These are phyloP conservation scores for Drosophila pandora DNA, from an alignment of 1,140 invertebrate species.

Conservation along the genomic window DNA sequence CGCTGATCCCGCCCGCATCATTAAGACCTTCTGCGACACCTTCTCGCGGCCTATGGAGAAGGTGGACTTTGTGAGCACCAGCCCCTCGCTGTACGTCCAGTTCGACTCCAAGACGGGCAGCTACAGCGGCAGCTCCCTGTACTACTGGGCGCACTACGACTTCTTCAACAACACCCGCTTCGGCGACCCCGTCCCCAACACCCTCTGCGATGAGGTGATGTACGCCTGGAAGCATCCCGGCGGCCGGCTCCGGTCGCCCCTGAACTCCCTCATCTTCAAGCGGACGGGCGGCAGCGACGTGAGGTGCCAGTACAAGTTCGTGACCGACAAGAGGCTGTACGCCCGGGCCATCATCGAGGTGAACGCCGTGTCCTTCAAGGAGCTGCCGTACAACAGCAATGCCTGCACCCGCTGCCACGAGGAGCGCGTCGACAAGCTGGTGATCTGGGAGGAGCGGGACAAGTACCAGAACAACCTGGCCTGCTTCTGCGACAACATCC, in stretches of 20 bases:
- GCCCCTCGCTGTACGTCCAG: constrained; percentile 92
- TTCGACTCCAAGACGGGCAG: constrained; percentile 96
- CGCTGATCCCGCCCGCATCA: constrained; percentile 93
- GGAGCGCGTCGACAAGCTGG: constrained; percentile 92
- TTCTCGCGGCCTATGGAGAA: constrained; percentile 96
- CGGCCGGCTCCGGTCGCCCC: constrained; percentile 90
- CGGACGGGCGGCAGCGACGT: constrained; percentile 88
- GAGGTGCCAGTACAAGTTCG: constrained; percentile 91
- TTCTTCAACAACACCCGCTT: constrained; percentile 95
- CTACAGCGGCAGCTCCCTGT: constrained; percentile 93
- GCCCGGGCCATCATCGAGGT: constrained; percentile 89
- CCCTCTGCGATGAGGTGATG: constrained; percentile 93
- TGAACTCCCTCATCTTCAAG: constrained; percentile 94
- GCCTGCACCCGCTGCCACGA: constrained; percentile 92
- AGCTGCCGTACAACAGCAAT: constrained; percentile 90
- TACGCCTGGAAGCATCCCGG: constrained; percentile 89
- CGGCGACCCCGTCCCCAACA: constrained; percentile 90
- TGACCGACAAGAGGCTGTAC: constrained; percentile 91
- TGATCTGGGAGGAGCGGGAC: constrained; percentile 88
- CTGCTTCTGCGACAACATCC: constrained; percentile 88
- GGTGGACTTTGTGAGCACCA: constrained; percentile 94
- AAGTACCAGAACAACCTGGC: constrained; percentile 84
- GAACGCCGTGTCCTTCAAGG: constrained; percentile 85
- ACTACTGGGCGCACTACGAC: constrained; percentile 96
- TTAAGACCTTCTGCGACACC: constrained; percentile 96